Evolutionary conservation across 2,797 vertebrate species (phyloP), one percentile per base, ranked within the genome.

Genomic region (Rachycentron canadum): DNA sequence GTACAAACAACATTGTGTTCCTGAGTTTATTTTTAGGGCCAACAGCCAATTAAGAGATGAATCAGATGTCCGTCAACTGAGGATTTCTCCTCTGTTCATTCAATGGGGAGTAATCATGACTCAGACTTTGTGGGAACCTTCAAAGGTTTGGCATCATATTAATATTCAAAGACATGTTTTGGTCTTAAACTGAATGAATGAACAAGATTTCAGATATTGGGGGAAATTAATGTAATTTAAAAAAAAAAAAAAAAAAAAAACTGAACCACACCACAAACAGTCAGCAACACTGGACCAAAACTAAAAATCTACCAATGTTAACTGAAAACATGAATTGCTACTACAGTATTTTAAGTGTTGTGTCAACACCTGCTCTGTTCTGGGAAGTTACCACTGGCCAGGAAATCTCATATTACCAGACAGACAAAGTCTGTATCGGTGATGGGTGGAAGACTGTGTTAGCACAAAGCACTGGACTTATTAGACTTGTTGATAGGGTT

Each of bases 291-390:
- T 53, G 36, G 26, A 56, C 25, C 45, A 45, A 36, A 62, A 71
- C 32, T n/a, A 66, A 78, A 71, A 52, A 60, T 11, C 0, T 9
- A 26, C 11, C 26, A 25, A 19, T 40, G 45, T 79, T 70, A 66
- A 68, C 56, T 58, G 21, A 72, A 79, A 76, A 67, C 58, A 73
- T 6, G 10, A 83, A n/a, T 69, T 65, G 73, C 67, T 71, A 84
- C 56, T 74, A 36, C 45, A 49, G 53, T 58, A 32, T 26, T 40
- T 70, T 16, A 43, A 47, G 49, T 82, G 79, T 76, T 79, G 59
- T 86, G 65, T 86, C 70, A 89, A 86, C 84, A 79, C 66, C 55
- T 74, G 53, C 64, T 60, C 53, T 0, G 36, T 83, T 80, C 38
- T 49, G 69, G 81, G 70, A 86, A 70, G 53, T 23, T 63, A 9